Percentiles rank a stretch among this genome's conserved stretches.
phyloP scores from a whole-genome alignment of 2,113 vertebrate genomes.

The Aspiorhynchus laticeps region DNA sequence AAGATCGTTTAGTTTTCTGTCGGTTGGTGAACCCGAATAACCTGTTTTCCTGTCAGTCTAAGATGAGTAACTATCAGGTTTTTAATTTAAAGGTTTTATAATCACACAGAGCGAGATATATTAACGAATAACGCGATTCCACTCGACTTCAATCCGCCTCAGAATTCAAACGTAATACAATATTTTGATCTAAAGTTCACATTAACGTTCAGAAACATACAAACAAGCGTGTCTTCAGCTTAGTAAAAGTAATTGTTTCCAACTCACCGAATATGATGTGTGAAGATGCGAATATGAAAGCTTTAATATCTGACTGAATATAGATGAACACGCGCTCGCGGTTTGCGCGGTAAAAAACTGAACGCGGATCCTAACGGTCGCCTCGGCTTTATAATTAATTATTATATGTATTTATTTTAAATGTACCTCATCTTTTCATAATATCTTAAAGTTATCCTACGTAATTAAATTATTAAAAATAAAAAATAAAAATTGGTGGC shows the following conservation, averaged over 20 bases:
- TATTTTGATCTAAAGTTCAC: not conserved
- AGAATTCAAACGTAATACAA: not conserved
- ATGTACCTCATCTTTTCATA: not conserved
- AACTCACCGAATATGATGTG: not conserved
- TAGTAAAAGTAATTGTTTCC: not conserved
- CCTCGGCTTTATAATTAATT: not conserved
- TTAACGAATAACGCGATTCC: not conserved
- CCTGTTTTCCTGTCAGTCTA: not conserved
- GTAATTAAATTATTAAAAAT: too few relatives aligned
- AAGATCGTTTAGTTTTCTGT: not conserved
- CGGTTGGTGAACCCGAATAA: constrained; percentile 46
- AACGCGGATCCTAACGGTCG: not conserved
- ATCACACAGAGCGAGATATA: not conserved
- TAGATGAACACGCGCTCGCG: not conserved
- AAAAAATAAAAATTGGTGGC: too few relatives aligned
- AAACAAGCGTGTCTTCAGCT: not conserved
- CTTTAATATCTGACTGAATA: not conserved
- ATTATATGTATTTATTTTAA: not conserved
- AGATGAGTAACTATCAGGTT: not conserved
- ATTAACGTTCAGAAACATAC: not conserved
- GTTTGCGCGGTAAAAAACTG: not conserved
- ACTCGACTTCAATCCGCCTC: not conserved
- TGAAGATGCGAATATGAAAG: not conserved
- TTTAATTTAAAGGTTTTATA: not conserved
- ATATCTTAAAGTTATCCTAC: not conserved